Percentiles rank a stretch among this genome's conserved stretches.
These are phyloP conservation scores for Pomacea maculata DNA, from an alignment of 1,140 invertebrate genomes.

Conservation along the genomic window DNA sequence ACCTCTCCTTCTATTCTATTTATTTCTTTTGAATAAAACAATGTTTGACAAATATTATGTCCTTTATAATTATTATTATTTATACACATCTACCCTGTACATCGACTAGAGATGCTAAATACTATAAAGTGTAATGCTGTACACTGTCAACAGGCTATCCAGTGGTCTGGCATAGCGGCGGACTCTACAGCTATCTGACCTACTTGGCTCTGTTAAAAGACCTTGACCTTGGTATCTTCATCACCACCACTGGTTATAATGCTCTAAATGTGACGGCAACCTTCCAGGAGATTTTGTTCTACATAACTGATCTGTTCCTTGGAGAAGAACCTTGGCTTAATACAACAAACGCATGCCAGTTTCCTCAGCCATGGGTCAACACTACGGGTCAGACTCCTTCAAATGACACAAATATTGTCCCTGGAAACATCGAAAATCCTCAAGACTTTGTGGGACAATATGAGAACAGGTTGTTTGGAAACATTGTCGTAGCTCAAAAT, in stretches of 20 bases:
- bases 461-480: too few relatives aligned
- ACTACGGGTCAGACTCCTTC: background rate
- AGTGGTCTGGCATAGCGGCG: background rate
- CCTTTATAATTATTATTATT: too few relatives aligned
- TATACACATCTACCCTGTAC: too few relatives aligned
- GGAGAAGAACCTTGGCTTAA: conserved; percentile 37
- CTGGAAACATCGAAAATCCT: too few relatives aligned
- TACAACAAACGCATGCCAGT: conserved; percentile 24
- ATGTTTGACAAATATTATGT: too few relatives aligned
- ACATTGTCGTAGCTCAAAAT: too few relatives aligned
- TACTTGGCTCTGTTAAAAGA: background rate
- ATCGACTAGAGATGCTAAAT: too few relatives aligned
- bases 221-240: background rate
- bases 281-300: background rate
- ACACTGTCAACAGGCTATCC: background rate
- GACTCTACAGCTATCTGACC: background rate
- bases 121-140: background rate
- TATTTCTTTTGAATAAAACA: too few relatives aligned
- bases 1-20: too few relatives aligned
- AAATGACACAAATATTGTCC: too few relatives aligned
- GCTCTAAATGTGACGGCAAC: background rate
- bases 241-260: background rate
- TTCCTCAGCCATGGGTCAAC: conserved; percentile 31
- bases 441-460: too few relatives aligned
- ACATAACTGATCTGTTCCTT: conserved; percentile 27